phyloP scores from a whole-genome alignment of 2,888 invertebrate genomes.

The Campoplex capitator region DNA sequence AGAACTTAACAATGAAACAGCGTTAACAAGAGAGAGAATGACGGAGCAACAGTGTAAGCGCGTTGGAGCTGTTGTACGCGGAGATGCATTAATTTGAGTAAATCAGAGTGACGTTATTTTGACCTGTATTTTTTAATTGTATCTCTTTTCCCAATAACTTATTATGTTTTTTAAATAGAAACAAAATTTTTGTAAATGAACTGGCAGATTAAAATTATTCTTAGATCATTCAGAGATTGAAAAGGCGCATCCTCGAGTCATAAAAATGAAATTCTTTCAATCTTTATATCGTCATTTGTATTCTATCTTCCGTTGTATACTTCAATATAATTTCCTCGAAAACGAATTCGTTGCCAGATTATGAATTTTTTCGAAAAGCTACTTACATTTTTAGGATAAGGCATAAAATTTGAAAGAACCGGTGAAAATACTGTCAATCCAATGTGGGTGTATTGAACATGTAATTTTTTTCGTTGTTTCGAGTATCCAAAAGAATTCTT shows the following conservation, averaged over 20 bases:
- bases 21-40: not conserved
- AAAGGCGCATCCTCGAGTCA: not conserved
- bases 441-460: not conserved
- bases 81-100: not conserved
- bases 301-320: not conserved
- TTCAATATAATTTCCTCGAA: not conserved
- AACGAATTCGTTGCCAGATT: not conserved
- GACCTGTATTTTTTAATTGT: not conserved
- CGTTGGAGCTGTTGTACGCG: constrained; percentile 23
- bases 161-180: not conserved
- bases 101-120: constrained; percentile 11
- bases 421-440: constrained; percentile 16
- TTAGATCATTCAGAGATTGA: not conserved
- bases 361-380: not conserved
- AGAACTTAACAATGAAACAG: not conserved
- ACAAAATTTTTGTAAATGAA: not conserved
- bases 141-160: constrained; percentile 8
- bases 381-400: not conserved
- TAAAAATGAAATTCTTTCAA: not conserved
- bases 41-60: constrained; percentile 3
- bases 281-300: not conserved
- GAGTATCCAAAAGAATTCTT: constrained; percentile 42
- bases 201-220: not conserved
- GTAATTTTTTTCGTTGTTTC: constrained; percentile 28
- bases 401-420: not conserved